phyloP scores from a whole-genome alignment of 2,888 invertebrate genomes.

The Leptopilina myrica region DNA sequence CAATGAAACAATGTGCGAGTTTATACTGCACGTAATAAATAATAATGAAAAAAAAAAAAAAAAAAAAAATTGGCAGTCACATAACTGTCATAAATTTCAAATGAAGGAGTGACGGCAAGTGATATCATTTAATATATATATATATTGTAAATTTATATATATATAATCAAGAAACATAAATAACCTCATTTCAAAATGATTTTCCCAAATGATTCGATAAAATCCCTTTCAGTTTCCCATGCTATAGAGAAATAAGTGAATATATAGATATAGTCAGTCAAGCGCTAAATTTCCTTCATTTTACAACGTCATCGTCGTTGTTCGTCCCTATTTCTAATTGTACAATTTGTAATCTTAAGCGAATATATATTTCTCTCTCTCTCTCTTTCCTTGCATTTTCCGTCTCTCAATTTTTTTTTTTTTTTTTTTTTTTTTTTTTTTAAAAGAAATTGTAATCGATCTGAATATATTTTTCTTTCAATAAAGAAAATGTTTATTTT shows the following conservation, averaged over 20 bases:
- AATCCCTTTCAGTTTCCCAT: constrained; percentile 18
- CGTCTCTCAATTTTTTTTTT: no score
- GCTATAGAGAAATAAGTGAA: neutral
- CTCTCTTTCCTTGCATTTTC: no score
- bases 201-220: constrained; percentile 13
- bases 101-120: neutral
- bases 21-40: no score
- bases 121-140: constrained; percentile 6
- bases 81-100: neutral
- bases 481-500: neutral
- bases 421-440: no score
- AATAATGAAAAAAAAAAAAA: neutral
- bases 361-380: neutral
- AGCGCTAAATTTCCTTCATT: constrained; percentile 16
- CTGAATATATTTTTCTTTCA: neutral
- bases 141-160: no score
- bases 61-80: neutral
- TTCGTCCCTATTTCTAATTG: constrained; percentile 18
- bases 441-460: constrained; percentile 2
- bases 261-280: constrained; percentile 4
- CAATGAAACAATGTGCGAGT: no score
- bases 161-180: neutral
- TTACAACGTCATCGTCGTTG: neutral
- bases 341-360: constrained; percentile 20
- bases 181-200: constrained; percentile 14